Evolutionary conservation across 2,797 vertebrate species (phyloP), one percentile per base, ranked within the genome.

Genomic region (Neopelma chrysocephalum): DNA sequence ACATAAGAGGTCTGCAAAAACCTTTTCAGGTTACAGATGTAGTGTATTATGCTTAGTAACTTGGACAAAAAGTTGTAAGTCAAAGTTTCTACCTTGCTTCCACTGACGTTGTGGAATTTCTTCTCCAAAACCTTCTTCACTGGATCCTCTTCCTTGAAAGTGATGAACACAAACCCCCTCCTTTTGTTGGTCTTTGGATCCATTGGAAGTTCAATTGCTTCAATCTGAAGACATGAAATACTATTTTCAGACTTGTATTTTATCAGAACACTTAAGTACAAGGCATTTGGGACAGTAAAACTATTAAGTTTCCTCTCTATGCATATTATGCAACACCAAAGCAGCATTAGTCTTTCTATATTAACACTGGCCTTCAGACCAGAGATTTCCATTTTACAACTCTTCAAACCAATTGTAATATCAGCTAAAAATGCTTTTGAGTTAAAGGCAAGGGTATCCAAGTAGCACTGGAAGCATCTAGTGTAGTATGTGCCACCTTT

Each of bases 101-200:
- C 99, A 83, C 99, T 98, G 91, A 99, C 98, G 54, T 98, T 99
- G 92, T 99, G 99, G 97, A 98, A 99, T 92, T 99, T 99, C 98
- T 99, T 99, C 97, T 99, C 99, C 97, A 99, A 96, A 96, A 99
- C 98, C 93, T 99, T 99, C 97, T 99, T 99, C 57, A 99, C 99
- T 1, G 99, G 98, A 65, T 99, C 98, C 85, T 99, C 99, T 9
- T 99, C 99, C 97, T 99, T 99, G 96, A 98, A 99, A 6, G 99
- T 99, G 96, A 99, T 99, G 93, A 99, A 99, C 70, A 99, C 99
- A 97, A 99, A 99, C 2, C 99, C 99, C 96, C 99, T 98, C 97
- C 99, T 98, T 95, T 99, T 99, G 98, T 99, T 99, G 8, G 99
- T 98, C 95, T 99, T 99, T 77, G 99, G 99, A 98, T 99, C 99